A percentile compares a stretch with the other conserved stretches of the same genome.
These are phyloP conservation scores for Saguinus midas DNA, from an alignment of 2,113 vertebrate species.

Conservation along the genomic window DNA sequence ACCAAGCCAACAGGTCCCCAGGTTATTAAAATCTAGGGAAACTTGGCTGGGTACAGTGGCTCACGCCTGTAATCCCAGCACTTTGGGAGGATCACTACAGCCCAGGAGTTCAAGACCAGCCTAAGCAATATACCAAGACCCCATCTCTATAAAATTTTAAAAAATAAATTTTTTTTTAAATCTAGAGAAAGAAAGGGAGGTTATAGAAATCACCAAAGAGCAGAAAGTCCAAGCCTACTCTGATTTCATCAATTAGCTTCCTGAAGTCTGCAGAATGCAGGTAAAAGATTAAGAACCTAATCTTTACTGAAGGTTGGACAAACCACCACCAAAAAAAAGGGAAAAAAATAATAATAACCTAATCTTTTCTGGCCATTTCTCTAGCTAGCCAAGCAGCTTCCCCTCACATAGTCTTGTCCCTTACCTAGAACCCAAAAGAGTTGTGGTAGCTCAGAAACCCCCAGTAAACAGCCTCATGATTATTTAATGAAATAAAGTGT, in stretches of 20 bases:
- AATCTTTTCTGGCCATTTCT: not conserved
- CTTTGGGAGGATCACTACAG: not conserved
- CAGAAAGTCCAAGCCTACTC: not conserved
- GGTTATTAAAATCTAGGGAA: not conserved
- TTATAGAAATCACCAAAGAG: slow-evolving; percentile 2
- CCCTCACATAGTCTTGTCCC: not conserved
- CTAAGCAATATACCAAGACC: not conserved
- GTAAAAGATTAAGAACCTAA: not conserved
- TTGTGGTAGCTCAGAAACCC: not conserved
- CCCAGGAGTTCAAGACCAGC: not conserved
- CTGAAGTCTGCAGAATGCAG: not conserved
- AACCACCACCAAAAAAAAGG: too few species aligned
- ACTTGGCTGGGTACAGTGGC: not conserved
- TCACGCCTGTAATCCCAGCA: not conserved
- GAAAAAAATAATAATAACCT: not conserved
- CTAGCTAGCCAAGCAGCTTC: not conserved
- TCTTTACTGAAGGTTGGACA: too few species aligned
- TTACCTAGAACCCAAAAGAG: not conserved
- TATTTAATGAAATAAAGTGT: not conserved
- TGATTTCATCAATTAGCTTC: not conserved
- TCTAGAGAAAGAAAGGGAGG: not conserved
- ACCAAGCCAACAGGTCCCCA: not conserved
- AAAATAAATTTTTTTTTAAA: too few species aligned
- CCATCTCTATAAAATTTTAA: not conserved
- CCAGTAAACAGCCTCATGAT: not conserved